A percentile compares a stretch with the other conserved stretches of the same genome.
Conservation (phyloP, 2,113 vertebrate genomes). For the Diadophis punctatus region DNA sequence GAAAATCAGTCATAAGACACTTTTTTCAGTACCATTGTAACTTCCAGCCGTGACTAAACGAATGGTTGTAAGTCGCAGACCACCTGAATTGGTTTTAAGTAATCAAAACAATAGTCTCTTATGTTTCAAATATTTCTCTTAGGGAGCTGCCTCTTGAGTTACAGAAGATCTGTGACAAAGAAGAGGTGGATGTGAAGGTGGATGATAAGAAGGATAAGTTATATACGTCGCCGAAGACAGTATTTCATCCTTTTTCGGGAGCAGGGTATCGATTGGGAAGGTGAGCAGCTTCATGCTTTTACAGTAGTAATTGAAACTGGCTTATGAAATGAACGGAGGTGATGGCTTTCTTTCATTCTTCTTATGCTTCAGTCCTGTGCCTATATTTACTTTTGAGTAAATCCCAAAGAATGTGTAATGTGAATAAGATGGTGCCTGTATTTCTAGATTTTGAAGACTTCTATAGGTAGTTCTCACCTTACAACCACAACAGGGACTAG, state of each 20-base stretch:
- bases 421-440: not conserved
- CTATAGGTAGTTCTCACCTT: not conserved
- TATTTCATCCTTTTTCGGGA: constrained; percentile 89
- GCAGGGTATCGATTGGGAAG: constrained; percentile 90
- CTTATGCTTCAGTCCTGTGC: not conserved
- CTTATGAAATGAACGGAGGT: not conserved
- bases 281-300: constrained; percentile 57
- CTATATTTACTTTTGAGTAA: not conserved
- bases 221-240: constrained; percentile 78
- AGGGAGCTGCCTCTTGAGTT: constrained; percentile 89
- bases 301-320: not conserved
- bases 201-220: constrained; percentile 88
- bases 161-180: constrained; percentile 79
- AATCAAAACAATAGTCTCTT: not conserved
- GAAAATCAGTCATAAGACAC: not conserved
- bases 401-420: not conserved
- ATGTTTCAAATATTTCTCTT: not conserved
- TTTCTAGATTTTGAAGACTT: not conserved
- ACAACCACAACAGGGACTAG: not conserved
- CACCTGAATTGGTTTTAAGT: not conserved
- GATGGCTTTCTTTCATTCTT: not conserved
- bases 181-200: constrained; percentile 89
- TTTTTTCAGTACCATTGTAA: not conserved
- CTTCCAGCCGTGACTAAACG: not conserved
- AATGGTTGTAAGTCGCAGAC: not conserved